These are phyloP conservation scores for Pharmacophagus antenor DNA, from an alignment of 2,888 invertebrate species.

Conservation along the genomic window DNA sequence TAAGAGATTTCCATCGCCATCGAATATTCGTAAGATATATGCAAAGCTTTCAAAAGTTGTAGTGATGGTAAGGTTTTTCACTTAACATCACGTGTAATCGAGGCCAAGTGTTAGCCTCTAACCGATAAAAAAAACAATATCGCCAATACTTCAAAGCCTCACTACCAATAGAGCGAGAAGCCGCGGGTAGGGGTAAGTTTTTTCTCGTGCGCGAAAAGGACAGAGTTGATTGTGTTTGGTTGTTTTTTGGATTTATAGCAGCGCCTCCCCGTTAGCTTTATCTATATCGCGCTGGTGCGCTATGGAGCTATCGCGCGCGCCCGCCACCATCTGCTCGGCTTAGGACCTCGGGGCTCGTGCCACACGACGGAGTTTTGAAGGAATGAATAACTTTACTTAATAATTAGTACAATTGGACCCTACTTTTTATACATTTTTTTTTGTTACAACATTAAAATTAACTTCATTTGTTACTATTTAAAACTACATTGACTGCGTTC, in stretches of 20 bases:
- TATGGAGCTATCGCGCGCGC: conserved; percentile 68
- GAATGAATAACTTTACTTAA: too few species aligned
- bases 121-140: neutral
- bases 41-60: too few species aligned
- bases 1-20: too few species aligned
- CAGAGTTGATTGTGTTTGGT: conserved; percentile 45
- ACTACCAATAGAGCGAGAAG: conserved; percentile 47
- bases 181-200: conserved; percentile 45
- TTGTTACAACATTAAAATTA: neutral
- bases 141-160: conserved; percentile 36
- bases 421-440: too few species aligned
- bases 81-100: too few species aligned
- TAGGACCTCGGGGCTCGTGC: conserved; percentile 38
- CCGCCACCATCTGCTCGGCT: conserved; percentile 59
- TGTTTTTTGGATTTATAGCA: conserved; percentile 66
- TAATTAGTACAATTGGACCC: neutral
- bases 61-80: too few species aligned
- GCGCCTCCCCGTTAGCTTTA: conserved; percentile 72
- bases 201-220: conserved; percentile 50
- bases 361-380: conserved; percentile 47
- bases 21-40: too few species aligned
- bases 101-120: too few species aligned
- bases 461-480: neutral
- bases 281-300: conserved; percentile 70
- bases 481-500: too few species aligned